Base-by-base conservation (phyloP, 2,113 vertebrate species). In the Mugil cephalus region DNA sequence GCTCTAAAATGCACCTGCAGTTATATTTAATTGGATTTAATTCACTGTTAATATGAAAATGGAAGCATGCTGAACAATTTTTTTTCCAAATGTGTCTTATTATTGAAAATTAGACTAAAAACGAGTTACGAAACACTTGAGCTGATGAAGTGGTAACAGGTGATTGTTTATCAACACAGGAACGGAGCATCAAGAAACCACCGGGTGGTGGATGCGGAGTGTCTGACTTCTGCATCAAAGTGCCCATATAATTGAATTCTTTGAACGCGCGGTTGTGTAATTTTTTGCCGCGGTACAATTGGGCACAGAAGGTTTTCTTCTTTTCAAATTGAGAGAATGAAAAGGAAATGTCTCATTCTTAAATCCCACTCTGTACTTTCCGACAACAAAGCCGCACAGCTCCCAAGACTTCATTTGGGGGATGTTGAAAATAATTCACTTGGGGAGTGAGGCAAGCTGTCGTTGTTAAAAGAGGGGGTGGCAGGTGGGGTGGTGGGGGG, bases 371-470 rank as follows among this genome's bases (percentile, higher is more conserved):
- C 61, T 48, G 38, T 34, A 6, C 46, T 43, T 62, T 39, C 5
- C 35, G 34, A 63, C 48, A 64, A 60, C 56, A 82, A 61, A 60
- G 68, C 56, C 2, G 3, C 15, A 2, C 45, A 30, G 46, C 75
- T 70, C 47, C 55, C 10, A 11, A 18, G 21, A 43, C 64, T 63
- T 50, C 43, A 7, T 63, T 68, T 82, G 51, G 77, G 54, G 42
- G 56, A 48, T 45, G 80, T 59, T 38, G 61, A 35, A 72, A 85
- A 75, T 64, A 40, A 74, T 77, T 65, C 64, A 74, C 47, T 4
- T 5, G 36, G 70, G 69, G 74, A 70, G 30, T 9, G 24, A 67
- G 50, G 58, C 82, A 89, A 88, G 84, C 80, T 86, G 84, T 74
- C 40, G 54, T 59, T 10, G 43, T 72, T 21, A 13, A 39, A 18